Evolutionary conservation across 2,888 invertebrate genomes (phyloP), one percentile per base, ranked within the genome.

Genomic region (Anthophora plumipes): DNA sequence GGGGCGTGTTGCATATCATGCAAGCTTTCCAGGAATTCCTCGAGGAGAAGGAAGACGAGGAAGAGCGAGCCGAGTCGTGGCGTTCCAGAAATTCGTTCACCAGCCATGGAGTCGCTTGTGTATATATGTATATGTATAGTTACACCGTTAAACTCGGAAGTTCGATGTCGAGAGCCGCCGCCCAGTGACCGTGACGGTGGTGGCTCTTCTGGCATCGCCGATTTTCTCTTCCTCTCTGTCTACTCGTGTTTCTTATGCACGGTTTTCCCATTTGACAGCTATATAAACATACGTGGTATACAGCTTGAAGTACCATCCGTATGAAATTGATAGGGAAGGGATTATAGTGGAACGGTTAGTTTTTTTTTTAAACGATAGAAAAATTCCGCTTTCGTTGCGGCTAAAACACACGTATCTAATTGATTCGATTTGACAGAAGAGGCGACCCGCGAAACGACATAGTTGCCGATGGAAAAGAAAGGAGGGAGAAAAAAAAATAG

Each of bases 141-240:
- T 68, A 75, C 75, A 70, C 70, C 78, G 78, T 79, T 77, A 77
- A 79, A 77, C 64, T 69, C 67, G 77, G 74, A 68, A 77, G 74
- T 77, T 66, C 46, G 63, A 72, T 59, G 37, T 46, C 61, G 60
- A 57, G 48, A 64, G 52, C 59, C 57, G 63, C 31, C 46, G 64
- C 39, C 31, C 77, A 60, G 52, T 66, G 69, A 75, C 77, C 77
- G 78, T 78, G 78, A 64, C 77, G 64, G 31, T 69, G 48, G 31
- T 22, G 31, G 14, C 52, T 54, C 48, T 39, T 20, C 60, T 22
- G 17, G 17, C 43, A 60, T 60, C 43, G 20, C 14, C 25, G 8
- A 12, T 17, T n/a, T n/a, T 48, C 17, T 5, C 41, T 31, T 31
- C 4, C 31, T 31, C 31, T 31, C 1, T 7, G 22, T n/a, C 25